Base-by-base conservation (phyloP, 2,113 vertebrate species). In the Atrichornis clamosus region DNA sequence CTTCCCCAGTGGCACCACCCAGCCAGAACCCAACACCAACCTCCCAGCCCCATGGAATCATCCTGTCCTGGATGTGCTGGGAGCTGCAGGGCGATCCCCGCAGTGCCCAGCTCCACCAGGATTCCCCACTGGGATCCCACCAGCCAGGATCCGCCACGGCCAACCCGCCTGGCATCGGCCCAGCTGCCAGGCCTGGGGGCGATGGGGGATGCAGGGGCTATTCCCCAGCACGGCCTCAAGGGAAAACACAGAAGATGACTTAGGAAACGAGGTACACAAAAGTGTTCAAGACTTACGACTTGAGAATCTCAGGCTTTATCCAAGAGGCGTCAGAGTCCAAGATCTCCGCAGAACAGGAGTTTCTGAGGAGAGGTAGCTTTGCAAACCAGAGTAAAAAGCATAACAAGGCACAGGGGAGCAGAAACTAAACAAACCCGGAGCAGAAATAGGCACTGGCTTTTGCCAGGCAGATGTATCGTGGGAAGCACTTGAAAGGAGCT, bases 141-240 rank as follows among this genome's bases (percentile, higher is more conserved):
- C 0, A 2, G 28, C 20, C 28, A 16, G 2, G 47, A 26, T 4
- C 3, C 8, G 10, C 32, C n/a, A 3, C 1, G 0, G 28, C 20
- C 7, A 56, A 17, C 1, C 9, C 1, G 0, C 4, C 24, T 4
- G 0, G 20, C 76, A 42, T 9, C 16, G 10, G 33, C 32, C 26
- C 20, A 6, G 24, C 14, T 3, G 4, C 55, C 24, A 1, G 19
- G 19, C n/a, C 39, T 1, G n/a, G 20, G 20, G 0, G 1, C 27
- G 8, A 7, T 5, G 9, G 18, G 26, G 44, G 10, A 5, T 2
- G 19, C 9, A 30, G 23, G 33, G 8, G 12, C 30, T 18, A 0
- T 10, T 46, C 10, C 53, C 30, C 20, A 11, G 7, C 20, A 18
- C 62, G 19, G 1, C 1, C 53, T 7, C 35, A 55, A 41, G 42